These are phyloP conservation scores for Macaca fascicularis DNA, from an alignment of 2,113 vertebrate genomes.

Conservation along the genomic window DNA sequence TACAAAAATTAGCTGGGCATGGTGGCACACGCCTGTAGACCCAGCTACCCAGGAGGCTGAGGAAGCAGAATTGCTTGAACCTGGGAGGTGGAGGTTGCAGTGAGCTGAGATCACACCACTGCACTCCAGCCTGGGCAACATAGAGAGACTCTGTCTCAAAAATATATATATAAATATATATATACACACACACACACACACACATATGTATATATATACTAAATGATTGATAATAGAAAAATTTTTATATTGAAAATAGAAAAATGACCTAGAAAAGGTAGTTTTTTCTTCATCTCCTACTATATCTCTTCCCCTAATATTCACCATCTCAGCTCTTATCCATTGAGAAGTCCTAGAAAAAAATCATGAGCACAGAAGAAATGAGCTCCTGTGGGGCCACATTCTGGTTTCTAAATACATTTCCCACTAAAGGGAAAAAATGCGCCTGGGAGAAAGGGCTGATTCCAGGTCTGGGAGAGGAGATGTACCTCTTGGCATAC, in stretches of 20 bases:
- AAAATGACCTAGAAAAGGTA: neutral
- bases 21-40: too few relatives aligned
- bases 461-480: neutral
- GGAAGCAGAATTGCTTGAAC: too few relatives aligned
- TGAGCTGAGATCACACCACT: too few relatives aligned
- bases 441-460: neutral
- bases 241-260: neutral
- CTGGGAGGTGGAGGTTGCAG: too few relatives aligned
- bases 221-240: neutral
- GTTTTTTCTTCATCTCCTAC: neutral
- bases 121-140: too few relatives aligned
- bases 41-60: too few relatives aligned
- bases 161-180: too few relatives aligned
- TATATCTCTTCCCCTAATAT: neutral
- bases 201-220: neutral
- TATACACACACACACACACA: too few relatives aligned
- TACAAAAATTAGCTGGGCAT: too few relatives aligned
- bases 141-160: too few relatives aligned
- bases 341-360: neutral
- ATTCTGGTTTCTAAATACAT: neutral
- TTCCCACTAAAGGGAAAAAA: neutral
- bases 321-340: neutral
- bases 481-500: neutral
- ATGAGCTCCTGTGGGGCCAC: neutral
- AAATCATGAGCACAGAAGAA: neutral